Conservation (phyloP, 2,888 invertebrate species). For the Osmoderma eremita region DNA sequence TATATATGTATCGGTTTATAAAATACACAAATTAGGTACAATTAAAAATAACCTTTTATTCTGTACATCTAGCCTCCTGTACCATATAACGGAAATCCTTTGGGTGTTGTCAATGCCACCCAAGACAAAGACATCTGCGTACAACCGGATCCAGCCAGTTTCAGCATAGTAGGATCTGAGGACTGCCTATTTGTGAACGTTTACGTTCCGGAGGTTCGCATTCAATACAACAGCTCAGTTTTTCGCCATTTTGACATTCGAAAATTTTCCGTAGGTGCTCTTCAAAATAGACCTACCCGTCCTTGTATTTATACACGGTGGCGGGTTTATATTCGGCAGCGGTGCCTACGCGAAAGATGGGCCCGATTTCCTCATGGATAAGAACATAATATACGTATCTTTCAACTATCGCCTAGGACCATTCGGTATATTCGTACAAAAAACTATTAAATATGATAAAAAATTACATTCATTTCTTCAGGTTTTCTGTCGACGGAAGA, state of each 20-base stretch:
- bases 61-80: not conserved
- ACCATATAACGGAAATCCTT: not conserved
- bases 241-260: not conserved
- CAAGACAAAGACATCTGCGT: not conserved
- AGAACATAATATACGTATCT: not conserved
- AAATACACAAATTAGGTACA: not conserved
- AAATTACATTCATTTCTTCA: not conserved
- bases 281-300: not conserved
- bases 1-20: too few species aligned
- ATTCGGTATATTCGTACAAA: not conserved
- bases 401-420: conserved; percentile 5
- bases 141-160: not conserved
- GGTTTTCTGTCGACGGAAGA: conserved; percentile 38
- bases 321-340: not conserved
- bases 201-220: not conserved
- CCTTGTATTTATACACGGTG: not conserved
- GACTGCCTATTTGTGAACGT: conserved; percentile 6
- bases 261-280: not conserved
- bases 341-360: not conserved
- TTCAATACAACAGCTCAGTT: not conserved
- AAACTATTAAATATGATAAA: too few species aligned
- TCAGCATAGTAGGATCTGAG: not conserved
- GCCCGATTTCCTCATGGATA: conserved; percentile 1
- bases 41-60: not conserved
- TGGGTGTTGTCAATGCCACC: not conserved